Evolutionary conservation across 2,113 vertebrate species (phyloP), one percentile per base, ranked within the genome.

Genomic region (Cynopterus brachyotis): DNA sequence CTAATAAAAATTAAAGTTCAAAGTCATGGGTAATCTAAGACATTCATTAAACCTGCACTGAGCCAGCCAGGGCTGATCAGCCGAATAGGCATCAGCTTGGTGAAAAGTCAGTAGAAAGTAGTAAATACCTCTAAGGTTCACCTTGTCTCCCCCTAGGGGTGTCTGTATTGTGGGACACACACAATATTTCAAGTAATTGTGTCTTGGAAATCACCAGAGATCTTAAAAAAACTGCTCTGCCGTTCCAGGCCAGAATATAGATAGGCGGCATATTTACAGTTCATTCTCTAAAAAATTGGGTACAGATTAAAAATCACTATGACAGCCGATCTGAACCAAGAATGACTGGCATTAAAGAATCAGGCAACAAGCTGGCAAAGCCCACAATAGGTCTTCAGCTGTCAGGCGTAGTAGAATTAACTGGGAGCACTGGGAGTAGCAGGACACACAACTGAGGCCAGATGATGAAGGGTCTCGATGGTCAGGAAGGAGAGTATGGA

Each of bases 1-100:
- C 50, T 72, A 96, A 94, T 89, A 97, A 97, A 95, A 97, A 98
- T 92, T 96, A 97, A 97, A 97, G 75, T 90, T 97, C 92, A 96
- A 94, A 94, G 91, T 87, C 89, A 72, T 35, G 28, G 64, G 13
- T 91, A 95, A 92, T 91, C 91, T 95, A 87, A 92, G 55, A 50
- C 69, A 84, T 57, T 91, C 64, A 95, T 95, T 97, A 97, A 24
- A 92, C 24, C n/a, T 85, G 24, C 28, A 70, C 8, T 59, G 57
- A 82, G 47, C 55, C 55, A 93, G 93, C 60, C 66, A 88, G 37
- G 2, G 37, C 17, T 30, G 37, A 95, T 95, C 69, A 95, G 55
- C 47, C 83, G 89, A 92, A 75, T 10, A 95, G 19, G 24, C 37
- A 67, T 92, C 75, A 94, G 57, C 35, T n/a, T 28, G 3, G 30